Base-by-base conservation (phyloP, 1,140 invertebrate genomes). In the Lanistes nyassanus region DNA sequence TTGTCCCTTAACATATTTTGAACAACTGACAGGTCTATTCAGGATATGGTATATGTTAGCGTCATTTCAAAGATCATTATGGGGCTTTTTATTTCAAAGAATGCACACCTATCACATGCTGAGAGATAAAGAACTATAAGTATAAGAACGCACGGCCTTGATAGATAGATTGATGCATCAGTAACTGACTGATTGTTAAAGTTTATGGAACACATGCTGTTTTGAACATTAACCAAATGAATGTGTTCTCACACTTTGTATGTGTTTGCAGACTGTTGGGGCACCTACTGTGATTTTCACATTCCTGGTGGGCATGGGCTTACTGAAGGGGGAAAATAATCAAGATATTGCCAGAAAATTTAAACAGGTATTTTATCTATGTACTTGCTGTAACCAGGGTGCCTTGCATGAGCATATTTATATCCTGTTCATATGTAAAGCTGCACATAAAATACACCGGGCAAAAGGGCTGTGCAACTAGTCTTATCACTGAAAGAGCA, bases 301-400 rank as follows among this genome's bases (percentile, higher is more conserved):
- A 3, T 80, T 80, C 68, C n/a, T 80, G 47, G 39, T 62, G 1
- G 75, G 75, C 0, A 75, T 80, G 75, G 75, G 72, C 13, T 23
- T 75, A 0, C 66, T 80, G 37, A 60, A 65, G 29, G 68, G 60
- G 9, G 78, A 80, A 60, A 56, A 19, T 29, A 23, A 55, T 0
- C 1, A 74, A 7, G 47, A 75, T 29, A 80, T 77, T 55, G 75
- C 60, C 36, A 31, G 56, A 34, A 74, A 70, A 37, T 39, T 79
- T 2, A 66, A 76, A 31, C n/a, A 42, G 69, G 74, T 76, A 26
- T 68, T 53, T 34, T 58, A 19, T 34, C 31, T n/a, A n/a, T n/a
- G n/a, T n/a, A n/a, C n/a, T n/a, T n/a, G n/a, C n/a, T n/a, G n/a
- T n/a, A n/a, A n/a, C n/a, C n/a, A n/a, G n/a, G n/a, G n/a, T n/a